Base-by-base conservation (phyloP, 1,140 invertebrate genomes). In the Ruditapes philippinarum region DNA sequence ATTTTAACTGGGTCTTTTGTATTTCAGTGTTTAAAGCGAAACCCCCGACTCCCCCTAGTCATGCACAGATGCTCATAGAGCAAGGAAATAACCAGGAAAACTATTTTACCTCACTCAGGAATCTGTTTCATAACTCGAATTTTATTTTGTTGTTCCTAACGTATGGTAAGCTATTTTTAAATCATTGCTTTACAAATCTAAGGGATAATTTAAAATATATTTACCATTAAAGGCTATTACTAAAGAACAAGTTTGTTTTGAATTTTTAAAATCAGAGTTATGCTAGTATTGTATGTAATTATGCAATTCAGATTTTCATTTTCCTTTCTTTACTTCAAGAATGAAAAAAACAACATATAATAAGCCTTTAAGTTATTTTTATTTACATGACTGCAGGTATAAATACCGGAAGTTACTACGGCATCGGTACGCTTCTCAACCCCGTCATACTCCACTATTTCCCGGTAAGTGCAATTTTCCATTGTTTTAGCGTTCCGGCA, bases 341-440 rank as follows among this genome's bases (percentile, higher is more conserved):
- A n/a, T n/a, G n/a, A n/a, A n/a, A n/a, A n/a, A n/a, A n/a, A n/a
- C n/a, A n/a, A n/a, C n/a, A n/a, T n/a, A n/a, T n/a, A n/a, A n/a
- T n/a, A n/a, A n/a, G n/a, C n/a, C n/a, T n/a, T n/a, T n/a, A n/a
- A n/a, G n/a, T n/a, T n/a, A n/a, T n/a, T n/a, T n/a, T n/a, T 65
- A 65, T 65, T 65, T n/a, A 12, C 62, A n/a, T 65, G 33, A 31
- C 25, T 94, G 19, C 82, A 96, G 96, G 97, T 2, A 97, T 99
- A 89, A 99, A 99, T 95, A 98, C 98, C 5, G 98, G 98, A 0
- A 97, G 98, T 5, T 99, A 99, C 96, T 99, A 99, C 94, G 98
- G 98, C 1, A 98, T 99, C 88, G 98, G 98, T 4, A 99, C 98
- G 0, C 96, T 99, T 0, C 97, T 99, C 22, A 98, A 98, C 95